These are phyloP conservation scores for Puma concolor DNA, from an alignment of 2,113 vertebrate species.

Conservation along the genomic window DNA sequence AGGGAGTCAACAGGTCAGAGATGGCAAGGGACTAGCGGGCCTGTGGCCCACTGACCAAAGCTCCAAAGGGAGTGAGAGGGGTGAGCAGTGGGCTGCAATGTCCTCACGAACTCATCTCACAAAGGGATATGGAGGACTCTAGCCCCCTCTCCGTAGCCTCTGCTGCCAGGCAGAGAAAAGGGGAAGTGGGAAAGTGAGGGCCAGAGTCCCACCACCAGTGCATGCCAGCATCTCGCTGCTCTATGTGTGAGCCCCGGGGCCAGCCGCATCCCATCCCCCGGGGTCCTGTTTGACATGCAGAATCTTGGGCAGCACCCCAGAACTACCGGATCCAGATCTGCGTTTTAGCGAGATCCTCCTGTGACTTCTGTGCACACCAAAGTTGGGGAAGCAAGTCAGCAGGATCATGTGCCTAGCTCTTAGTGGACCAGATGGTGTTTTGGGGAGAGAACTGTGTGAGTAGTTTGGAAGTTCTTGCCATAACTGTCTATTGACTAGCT, in stretches of 20 bases:
- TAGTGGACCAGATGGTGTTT: not conserved
- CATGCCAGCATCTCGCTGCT: not conserved
- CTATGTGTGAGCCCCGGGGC: not conserved
- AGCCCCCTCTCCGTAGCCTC: not conserved
- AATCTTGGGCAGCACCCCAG: not conserved
- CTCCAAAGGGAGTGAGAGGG: not conserved
- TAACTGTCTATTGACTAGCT: not conserved
- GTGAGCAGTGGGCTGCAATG: not conserved
- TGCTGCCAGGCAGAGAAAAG: not conserved
- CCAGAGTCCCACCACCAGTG: not conserved
- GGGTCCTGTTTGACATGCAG: not conserved
- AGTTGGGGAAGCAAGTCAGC: not conserved
- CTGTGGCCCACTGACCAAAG: not conserved
- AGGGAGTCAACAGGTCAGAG: not conserved
- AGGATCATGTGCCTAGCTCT: not conserved
- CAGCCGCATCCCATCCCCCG: not conserved
- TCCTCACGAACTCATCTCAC: no score
- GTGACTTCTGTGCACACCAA: not conserved
- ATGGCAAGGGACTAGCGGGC: not conserved
- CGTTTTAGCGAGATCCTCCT: not conserved
- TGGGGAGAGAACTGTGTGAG: not conserved
- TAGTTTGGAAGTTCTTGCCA: not conserved
- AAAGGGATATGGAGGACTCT: not conserved
- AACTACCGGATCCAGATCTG: not conserved
- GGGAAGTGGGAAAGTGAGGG: rapidly evolving